A percentile compares a stretch with the other conserved stretches of the same genome.
Conservation (phyloP, 2,888 invertebrate species). For the Volucella zonaria region DNA sequence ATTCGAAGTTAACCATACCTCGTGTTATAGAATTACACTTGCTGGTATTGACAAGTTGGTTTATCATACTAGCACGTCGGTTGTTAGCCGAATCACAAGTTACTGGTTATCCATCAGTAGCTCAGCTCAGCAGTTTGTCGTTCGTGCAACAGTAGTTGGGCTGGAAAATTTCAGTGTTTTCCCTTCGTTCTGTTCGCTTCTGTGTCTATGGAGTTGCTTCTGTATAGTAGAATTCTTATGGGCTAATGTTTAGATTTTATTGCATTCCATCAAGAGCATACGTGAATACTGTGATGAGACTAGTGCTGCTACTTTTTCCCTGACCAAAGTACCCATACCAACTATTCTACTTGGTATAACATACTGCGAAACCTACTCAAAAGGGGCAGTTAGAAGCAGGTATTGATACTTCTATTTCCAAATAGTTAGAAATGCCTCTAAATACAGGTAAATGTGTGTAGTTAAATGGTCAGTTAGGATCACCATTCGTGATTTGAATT, state of each 20-base stretch:
- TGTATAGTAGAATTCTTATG: neutral
- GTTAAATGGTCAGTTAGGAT: neutral
- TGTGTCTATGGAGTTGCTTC: neutral
- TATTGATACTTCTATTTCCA: neutral
- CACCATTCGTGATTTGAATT: no score
- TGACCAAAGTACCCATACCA: no score
- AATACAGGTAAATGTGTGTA: neutral
- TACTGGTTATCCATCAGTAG: slow-evolving; percentile 4
- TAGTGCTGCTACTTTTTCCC: no score
- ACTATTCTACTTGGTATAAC: no score
- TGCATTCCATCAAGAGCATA: slow-evolving; percentile 28
- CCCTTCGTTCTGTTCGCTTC: neutral
- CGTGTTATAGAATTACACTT: slow-evolving; percentile 45
- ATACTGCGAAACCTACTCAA: no score
- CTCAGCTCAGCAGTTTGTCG: no score
- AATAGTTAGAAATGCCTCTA: no score
- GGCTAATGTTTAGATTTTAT: slow-evolving; percentile 28
- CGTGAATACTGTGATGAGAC: no score
- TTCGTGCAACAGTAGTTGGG: slow-evolving; percentile 29
- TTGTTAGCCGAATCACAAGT: slow-evolving; percentile 15
- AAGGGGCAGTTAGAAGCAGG: no score
- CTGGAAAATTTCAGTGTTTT: slow-evolving; percentile 30
- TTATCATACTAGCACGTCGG: slow-evolving; percentile 50
- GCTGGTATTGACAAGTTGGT: slow-evolving; percentile 52
- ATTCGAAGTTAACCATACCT: slow-evolving; percentile 28